Evolutionary conservation across 2,888 invertebrate genomes (phyloP).

Genomic region (Lasioglossum oenotherae): DNA sequence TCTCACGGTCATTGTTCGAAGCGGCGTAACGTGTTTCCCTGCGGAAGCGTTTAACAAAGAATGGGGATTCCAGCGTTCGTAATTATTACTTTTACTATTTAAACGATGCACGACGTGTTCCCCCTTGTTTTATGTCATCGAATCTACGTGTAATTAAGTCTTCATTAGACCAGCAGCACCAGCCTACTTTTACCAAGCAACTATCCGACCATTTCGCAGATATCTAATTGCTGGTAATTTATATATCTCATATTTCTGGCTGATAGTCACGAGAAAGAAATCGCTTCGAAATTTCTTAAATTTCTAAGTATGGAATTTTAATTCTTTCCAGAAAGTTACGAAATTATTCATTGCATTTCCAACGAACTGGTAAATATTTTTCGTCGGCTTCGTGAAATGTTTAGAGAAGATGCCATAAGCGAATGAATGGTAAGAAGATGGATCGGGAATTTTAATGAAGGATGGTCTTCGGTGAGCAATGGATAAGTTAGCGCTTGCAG

Average conservation of each 20-base stretch:
- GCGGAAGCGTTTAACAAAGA: constrained; percentile 14
- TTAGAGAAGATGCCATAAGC: background rate
- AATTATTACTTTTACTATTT: constrained; percentile 24
- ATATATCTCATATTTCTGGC: background rate
- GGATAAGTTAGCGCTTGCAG: background rate
- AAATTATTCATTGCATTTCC: no score
- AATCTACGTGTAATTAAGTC: background rate
- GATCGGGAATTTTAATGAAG: background rate
- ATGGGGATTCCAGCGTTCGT: background rate
- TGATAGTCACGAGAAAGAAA: background rate
- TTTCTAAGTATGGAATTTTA: background rate
- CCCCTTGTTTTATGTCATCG: background rate
- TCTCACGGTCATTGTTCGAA: constrained; percentile 3
- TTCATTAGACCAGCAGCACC: background rate
- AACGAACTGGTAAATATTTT: background rate
- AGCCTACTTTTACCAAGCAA: background rate
- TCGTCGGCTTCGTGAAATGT: background rate
- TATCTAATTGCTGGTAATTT: background rate
- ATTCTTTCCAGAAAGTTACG: no score
- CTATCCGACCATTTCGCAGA: background rate
- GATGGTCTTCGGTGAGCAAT: background rate
- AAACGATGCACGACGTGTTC: constrained; percentile 2
- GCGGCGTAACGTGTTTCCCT: background rate
- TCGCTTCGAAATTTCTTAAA: background rate
- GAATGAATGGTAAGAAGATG: background rate